phyloP scores from a whole-genome alignment of 2,113 vertebrate genomes.

The Centropristis striata region DNA sequence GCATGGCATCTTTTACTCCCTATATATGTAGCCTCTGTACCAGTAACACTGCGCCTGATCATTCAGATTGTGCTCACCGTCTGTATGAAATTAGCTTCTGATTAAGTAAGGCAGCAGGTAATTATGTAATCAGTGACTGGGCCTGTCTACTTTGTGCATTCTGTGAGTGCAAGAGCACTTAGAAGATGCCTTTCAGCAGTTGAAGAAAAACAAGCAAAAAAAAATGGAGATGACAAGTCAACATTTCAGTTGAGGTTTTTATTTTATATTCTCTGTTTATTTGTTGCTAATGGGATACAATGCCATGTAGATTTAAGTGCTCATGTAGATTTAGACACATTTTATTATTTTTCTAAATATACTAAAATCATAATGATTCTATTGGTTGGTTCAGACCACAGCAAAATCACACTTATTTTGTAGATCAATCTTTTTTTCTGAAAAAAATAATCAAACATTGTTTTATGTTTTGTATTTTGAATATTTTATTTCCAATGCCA shows the following conservation, averaged over 20 bases:
- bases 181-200: neutral
- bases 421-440: too few species aligned
- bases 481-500: too few species aligned
- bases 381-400: neutral
- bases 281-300: neutral
- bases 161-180: conserved; percentile 6
- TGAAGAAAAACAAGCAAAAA: neutral
- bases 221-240: neutral
- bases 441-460: too few species aligned
- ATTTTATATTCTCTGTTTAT: neutral
- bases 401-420: neutral
- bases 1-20: neutral
- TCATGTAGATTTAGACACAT: neutral
- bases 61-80: conserved; percentile 22
- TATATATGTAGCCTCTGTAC: too few species aligned
- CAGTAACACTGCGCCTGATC: neutral
- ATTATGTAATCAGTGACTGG: conserved; percentile 56
- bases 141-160: conserved; percentile 12
- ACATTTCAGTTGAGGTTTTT: neutral
- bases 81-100: conserved; percentile 33
- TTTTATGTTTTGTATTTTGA: too few species aligned
- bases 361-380: neutral
- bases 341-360: neutral
- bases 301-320: neutral
- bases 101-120: conserved; percentile 45